A percentile compares a stretch with the other conserved stretches of the same genome.
Conservation (phyloP, 2,113 vertebrate species). For the Orcinus orca region DNA sequence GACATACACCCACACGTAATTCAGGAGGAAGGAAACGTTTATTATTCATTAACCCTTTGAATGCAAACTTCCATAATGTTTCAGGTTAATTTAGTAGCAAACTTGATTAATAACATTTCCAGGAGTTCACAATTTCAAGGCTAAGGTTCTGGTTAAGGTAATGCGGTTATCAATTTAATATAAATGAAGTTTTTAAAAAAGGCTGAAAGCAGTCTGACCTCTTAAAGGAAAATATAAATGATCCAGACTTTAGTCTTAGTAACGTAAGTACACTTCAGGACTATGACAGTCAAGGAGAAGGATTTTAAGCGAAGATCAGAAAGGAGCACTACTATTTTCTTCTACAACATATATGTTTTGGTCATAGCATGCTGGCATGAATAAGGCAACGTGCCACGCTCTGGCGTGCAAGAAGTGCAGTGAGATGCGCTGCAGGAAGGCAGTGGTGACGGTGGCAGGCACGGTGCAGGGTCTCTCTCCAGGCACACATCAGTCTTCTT, state of each 20-base stretch:
- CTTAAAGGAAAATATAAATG: constrained; percentile 20
- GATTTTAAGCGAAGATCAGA: background rate
- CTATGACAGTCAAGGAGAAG: background rate
- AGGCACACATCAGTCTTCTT: constrained; percentile 85
- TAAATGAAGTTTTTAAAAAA: constrained; percentile 56
- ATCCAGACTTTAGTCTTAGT: constrained; percentile 11
- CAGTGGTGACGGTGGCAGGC: background rate
- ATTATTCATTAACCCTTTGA: constrained; percentile 41
- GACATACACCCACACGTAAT: background rate
- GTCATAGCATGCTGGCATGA: constrained; percentile 9
- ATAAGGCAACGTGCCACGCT: constrained; percentile 55
- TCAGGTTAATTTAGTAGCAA: background rate
- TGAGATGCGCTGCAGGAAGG: background rate
- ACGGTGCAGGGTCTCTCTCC: background rate
- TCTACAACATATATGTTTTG: background rate
- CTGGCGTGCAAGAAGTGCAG: background rate
- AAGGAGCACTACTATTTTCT: background rate
- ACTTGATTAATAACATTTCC: background rate
- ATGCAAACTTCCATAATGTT: background rate
- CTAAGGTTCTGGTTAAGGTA: constrained; percentile 55
- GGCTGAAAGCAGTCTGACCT: constrained; percentile 6
- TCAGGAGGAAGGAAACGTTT: constrained; percentile 26
- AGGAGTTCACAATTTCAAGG: constrained; percentile 61
- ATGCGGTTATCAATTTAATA: constrained; percentile 51
- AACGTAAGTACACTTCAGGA: constrained; percentile 48